Base-by-base conservation (phyloP, 2,797 vertebrate species). In the Chelon labrosus region DNA sequence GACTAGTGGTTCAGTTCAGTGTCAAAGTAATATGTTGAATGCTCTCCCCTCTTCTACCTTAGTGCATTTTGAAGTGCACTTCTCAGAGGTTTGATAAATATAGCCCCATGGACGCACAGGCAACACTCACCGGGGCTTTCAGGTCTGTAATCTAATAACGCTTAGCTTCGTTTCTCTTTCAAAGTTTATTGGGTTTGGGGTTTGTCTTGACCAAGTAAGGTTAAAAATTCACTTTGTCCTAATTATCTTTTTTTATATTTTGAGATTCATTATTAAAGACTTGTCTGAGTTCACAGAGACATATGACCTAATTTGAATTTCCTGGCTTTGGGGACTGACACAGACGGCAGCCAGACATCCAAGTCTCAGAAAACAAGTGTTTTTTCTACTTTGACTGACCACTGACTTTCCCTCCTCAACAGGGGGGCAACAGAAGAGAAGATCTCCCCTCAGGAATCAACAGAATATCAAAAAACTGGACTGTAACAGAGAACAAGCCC, bases 261-360 rank as follows among this genome's bases (percentile, higher is more conserved):
- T 59, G 8, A 47, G 44, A 44, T 27, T 4, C 35, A 25, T 55
- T 10, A 46, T 0, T 1, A 37, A 35, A 49, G n/a, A 13, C 1
- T 60, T 50, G 19, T 42, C 25, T 5, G 38, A 5, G 37, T 39
- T 63, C 27, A 38, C 12, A 22, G 16, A 14, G 25, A 55, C 1
- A 8, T 17, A 4, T 53, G 35, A 63, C 5, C 57, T 19, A 35
- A 60, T 71, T 56, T 55, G n/a, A 44, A 64, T 65, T 50, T 59
- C 38, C n/a, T 58, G 14, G 19, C 13, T 50, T 16, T 25, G 31
- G 50, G 17, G 14, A 7, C 16, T 12, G 19, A 16, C 4, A 64
- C 19, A 65, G 9, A 52, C 53, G 63, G 42, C 51, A 60, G 70
- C 1, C 1, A 65, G 63, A 56, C 55, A 62, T 6, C 37, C 27